Evolutionary conservation across 2,888 invertebrate species (phyloP), one percentile per base, ranked within the genome.

Genomic region (Dryomyza anilis): DNA sequence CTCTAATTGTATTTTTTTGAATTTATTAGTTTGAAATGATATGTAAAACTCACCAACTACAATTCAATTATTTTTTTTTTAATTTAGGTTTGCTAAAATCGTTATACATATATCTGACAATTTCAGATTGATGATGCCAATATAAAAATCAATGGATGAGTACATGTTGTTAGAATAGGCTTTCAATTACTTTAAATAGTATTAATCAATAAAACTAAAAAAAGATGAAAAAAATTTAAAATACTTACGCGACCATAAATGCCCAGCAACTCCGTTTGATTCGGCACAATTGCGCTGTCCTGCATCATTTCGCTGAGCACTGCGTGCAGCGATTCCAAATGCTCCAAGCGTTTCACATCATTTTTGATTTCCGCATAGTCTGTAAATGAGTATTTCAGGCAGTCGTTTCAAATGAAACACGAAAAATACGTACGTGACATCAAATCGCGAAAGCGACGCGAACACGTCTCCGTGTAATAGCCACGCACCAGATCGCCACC

Each of bases 201-300:
- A 45, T 25, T 33, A 29, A n/a, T n/a, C n/a, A n/a, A n/a, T n/a
- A n/a, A n/a, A n/a, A n/a, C n/a, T n/a, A n/a, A n/a, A n/a, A n/a
- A n/a, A n/a, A n/a, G n/a, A n/a, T n/a, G n/a, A n/a, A n/a, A n/a
- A n/a, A n/a, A n/a, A n/a, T 19, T n/a, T n/a, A n/a, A n/a, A 59
- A 84, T 65, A 84, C 87, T 85, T 85, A 94, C 94, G 83, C 94
- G 87, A 63, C 96, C 95, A 85, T 93, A 96, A 69, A 95, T 88
- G 60, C 91, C 92, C 85, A 94, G 86, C 7, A 96, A 84, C 79
- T 94, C 92, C 0, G 89, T 88, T 19, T 87, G 85, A 79, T 92
- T 91, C 6, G 95, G 95, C 59, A 95, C 82, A 27, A 87, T 85
- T 62, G 87, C 84, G 69, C 88, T 88, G 33, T 87, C 89, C 14